Conservation (phyloP, 2,113 vertebrate species). For the Tretioscincus oriximinensis region DNA sequence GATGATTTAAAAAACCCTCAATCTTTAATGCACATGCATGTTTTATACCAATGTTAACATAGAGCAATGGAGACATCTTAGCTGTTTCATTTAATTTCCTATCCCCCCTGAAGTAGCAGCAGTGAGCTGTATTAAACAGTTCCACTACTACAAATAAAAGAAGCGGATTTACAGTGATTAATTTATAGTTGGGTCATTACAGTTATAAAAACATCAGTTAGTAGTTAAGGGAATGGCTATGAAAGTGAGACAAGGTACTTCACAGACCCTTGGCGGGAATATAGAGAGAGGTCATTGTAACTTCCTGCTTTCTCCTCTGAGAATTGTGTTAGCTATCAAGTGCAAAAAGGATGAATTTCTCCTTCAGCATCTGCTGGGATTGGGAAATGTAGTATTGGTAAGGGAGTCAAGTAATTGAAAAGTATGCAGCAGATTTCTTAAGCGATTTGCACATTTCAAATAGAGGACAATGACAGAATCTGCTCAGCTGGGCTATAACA, state of each 20-base stretch:
- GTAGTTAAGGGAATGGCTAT: neutral
- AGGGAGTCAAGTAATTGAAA: conserved; percentile 47
- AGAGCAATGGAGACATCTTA: conserved; percentile 1
- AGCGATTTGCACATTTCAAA: neutral
- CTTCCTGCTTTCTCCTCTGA: neutral
- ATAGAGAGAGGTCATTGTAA: neutral
- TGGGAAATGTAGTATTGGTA: conserved; percentile 23
- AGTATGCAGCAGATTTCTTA: conserved; percentile 28
- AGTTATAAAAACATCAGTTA: conserved; percentile 2
- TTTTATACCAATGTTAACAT: neutral
- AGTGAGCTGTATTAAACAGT: neutral
- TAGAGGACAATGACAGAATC: neutral
- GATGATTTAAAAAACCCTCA: neutral
- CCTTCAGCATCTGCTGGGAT: conserved; percentile 2
- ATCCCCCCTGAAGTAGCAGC: neutral
- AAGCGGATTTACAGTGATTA: neutral
- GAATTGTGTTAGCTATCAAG: neutral
- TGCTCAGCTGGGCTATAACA: neutral
- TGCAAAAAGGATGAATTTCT: conserved; percentile 31
- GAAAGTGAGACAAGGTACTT: neutral
- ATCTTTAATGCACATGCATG: neutral
- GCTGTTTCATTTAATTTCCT: neutral
- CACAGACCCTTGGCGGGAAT: neutral
- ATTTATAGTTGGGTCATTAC: neutral
- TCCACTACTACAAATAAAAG: neutral